A percentile compares a stretch with the other conserved stretches of the same genome.
These are phyloP conservation scores for Chydorus sphaericus DNA, from an alignment of 2,888 invertebrate species.

Conservation along the genomic window DNA sequence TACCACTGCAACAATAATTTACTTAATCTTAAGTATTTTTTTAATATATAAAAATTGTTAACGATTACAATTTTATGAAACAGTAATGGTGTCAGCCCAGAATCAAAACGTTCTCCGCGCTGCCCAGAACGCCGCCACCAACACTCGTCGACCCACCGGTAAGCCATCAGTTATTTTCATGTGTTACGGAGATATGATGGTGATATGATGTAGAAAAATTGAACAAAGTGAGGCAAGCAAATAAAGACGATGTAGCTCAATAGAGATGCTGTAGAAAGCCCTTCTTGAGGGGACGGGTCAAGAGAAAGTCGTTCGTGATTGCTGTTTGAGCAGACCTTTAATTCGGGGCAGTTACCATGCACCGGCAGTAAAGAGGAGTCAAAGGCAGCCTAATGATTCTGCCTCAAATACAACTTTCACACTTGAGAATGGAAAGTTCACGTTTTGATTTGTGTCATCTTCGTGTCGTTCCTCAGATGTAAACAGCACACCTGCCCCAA, in stretches of 20 bases:
- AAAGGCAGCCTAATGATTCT: too few species aligned
- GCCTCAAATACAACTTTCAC: constrained; percentile 6
- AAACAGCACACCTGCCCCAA: constrained; percentile 8
- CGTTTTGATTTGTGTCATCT: too few species aligned
- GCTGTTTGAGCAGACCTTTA: too few species aligned
- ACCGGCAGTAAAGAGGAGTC: too few species aligned
- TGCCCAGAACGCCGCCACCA: neutral
- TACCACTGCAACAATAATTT: neutral
- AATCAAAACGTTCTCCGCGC: neutral
- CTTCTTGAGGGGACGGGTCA: too few species aligned
- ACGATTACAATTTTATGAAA: neutral
- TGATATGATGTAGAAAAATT: neutral
- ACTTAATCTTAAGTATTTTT: neutral
- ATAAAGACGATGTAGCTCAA: too few species aligned
- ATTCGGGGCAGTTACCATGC: too few species aligned
- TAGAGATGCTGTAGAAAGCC: too few species aligned
- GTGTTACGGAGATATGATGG: neutral
- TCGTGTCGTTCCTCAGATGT: neutral
- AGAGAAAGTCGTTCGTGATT: too few species aligned
- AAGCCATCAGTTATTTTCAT: neutral
- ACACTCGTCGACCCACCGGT: neutral
- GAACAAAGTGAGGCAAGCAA: neutral
- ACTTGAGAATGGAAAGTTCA: too few species aligned
- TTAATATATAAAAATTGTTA: neutral
- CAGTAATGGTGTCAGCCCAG: neutral